Evolutionary conservation across 2,113 vertebrate genomes (phyloP).

Genomic region (Gambusia affinis): DNA sequence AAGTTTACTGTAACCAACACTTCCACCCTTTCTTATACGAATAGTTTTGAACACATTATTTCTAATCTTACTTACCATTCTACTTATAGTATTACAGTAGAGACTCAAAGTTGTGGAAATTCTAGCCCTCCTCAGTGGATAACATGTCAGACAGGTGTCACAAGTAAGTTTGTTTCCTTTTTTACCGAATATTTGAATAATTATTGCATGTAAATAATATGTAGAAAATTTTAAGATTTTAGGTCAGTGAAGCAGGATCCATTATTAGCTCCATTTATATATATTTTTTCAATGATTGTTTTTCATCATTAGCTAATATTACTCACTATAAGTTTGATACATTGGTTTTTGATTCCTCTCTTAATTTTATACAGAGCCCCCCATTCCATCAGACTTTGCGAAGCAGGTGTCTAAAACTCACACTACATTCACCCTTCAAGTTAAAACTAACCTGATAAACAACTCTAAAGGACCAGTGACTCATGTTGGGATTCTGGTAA

Average conservation of each 20-base stretch:
- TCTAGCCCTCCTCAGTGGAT: slow-evolving; percentile 40
- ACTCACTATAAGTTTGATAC: not conserved
- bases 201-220: not conserved
- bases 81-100: slow-evolving; percentile 76
- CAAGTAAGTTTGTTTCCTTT: slow-evolving; percentile 75
- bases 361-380: slow-evolving; percentile 78
- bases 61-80: slow-evolving; percentile 69
- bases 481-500: slow-evolving; percentile 84
- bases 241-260: no score
- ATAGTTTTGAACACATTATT: slow-evolving; percentile 13
- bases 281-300: not conserved
- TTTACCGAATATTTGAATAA: not conserved
- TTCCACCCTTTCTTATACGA: accelerated
- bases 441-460: slow-evolving; percentile 62
- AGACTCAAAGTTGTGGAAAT: slow-evolving; percentile 73
- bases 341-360: not conserved
- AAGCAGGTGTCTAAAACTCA: not conserved
- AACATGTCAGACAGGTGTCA: slow-evolving; percentile 79
- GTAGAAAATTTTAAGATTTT: not conserved
- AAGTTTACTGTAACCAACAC: accelerated
- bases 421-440: slow-evolving; percentile 40
- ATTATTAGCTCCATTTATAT: not conserved
- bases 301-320: not conserved
- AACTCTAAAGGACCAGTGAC: slow-evolving; percentile 78
- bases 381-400: slow-evolving; percentile 17